Base-by-base conservation (phyloP, 2,888 invertebrate species). In the Drosophila longiperda region DNA sequence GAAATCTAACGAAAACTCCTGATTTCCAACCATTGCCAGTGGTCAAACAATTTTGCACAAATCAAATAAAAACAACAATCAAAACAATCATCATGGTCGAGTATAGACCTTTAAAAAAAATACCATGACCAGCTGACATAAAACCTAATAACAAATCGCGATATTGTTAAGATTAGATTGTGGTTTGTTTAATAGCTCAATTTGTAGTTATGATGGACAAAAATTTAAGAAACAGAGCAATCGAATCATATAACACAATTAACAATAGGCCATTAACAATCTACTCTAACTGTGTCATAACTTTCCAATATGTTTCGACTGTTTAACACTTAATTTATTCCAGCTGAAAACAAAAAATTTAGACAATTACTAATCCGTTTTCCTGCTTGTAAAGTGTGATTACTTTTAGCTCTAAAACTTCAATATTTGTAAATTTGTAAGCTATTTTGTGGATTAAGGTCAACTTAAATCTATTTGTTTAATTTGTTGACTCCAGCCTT, bases 131-230 rank as follows among this genome's bases (percentile, higher is more conserved):
- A 45, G 23, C 23, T 45, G 23, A 45, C 23, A 45, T 45, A 45
- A 23, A 45, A 45, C 7, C 45, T 8, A 23, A 45, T 45, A 45
- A 8, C 23, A 45, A 15, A 23, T 23, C 45, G 23, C 45, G 8
- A 17, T 65, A 66, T 64, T 70, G 65, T 66, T 66, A 54, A 77
- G 80, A 80, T 80, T 72, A 80, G 80, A 80, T 80, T 80, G 60
- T 59, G 55, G 63, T 42, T 53, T 57, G 58, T 72, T 72, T 68
- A 58, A 66, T 65, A 57, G 52, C 48, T 58, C 53, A 34, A 54
- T 49, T 57, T 66, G 63, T 68, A 29, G 53, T 67, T 72, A 20
- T 20, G 45, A 45, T 45, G 20, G 45, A 45, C 45, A 45, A 20
- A 20, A 20, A 20, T 3, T 20, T 15, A 45, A 45, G 20, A 45